Evolutionary conservation across 2,797 vertebrate genomes (phyloP).

Genomic region (Catostomus latipinnis): DNA sequence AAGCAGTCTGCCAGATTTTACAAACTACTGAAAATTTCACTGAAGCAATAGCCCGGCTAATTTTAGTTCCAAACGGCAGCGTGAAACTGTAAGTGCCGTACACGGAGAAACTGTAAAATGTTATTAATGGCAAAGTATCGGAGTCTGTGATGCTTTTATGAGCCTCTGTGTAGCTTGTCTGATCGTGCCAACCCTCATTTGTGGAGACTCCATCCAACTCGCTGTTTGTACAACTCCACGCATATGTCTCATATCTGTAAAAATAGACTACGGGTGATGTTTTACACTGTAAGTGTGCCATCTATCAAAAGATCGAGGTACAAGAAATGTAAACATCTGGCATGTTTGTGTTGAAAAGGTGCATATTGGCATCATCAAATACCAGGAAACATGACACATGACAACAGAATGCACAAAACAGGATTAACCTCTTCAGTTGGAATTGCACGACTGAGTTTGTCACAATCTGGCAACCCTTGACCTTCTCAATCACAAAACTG

Average conservation of each 20-base stretch:
- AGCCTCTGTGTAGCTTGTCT: constrained; percentile 14
- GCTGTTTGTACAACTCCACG: background rate
- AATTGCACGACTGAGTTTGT: constrained; percentile 6
- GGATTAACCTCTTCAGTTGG: background rate
- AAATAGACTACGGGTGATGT: constrained; percentile 14
- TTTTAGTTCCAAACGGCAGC: constrained; percentile 19
- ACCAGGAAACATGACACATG: constrained; percentile 6
- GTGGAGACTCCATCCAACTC: constrained; percentile 18
- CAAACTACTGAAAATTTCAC: constrained; percentile 4
- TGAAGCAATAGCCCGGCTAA: constrained; percentile 25
- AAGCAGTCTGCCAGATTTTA: background rate
- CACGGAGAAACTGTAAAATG: constrained; percentile 18
- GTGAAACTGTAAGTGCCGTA: constrained; percentile 16
- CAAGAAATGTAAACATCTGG: constrained; percentile 8
- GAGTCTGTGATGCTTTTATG: constrained; percentile 24
- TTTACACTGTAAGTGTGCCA: background rate
- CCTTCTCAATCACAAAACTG: constrained; percentile 1
- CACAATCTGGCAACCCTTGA: constrained; percentile 7
- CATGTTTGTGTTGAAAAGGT: constrained; percentile 3
- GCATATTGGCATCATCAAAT: constrained; percentile 33
- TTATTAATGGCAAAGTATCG: constrained; percentile 3
- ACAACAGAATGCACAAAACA: background rate
- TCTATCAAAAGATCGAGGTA: constrained; percentile 4
- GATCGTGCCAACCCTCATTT: constrained; percentile 25
- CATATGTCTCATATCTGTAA: constrained; percentile 3